Base-by-base conservation (phyloP, 2,797 vertebrate species). In the Catamblyrhynchus diadema region DNA sequence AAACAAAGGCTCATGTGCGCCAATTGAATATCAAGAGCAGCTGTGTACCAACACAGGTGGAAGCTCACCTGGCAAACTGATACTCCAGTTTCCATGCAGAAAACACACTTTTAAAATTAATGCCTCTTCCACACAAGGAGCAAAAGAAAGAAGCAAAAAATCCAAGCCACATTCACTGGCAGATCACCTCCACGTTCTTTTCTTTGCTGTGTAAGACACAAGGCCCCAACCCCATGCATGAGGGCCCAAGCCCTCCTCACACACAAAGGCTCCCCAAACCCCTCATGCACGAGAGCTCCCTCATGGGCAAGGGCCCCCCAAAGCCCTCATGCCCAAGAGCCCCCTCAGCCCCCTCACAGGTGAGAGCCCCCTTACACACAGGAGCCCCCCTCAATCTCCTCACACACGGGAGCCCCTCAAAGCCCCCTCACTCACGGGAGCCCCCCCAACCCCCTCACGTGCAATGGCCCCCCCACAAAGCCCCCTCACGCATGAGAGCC, bases 231-330 rank as follows among this genome's bases (percentile, higher is more conserved):
- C 10, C 9, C 14, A 13, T 1, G 27, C 7, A 8, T 10, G 30
- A 59, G 15, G 18, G 35, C 16, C 19, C n/a, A 35, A 44, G 10
- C 1, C 27, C 16, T 32, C 15, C 24, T 41, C 22, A 41, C 4
- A 2, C 5, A 12, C 1, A 4, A 66, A 25, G 17, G n/a, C 6
- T 24, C 30, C 32, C 12, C 32, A 54, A 54, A n/a, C 12, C 24
- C 14, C 18, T 50, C 16, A n/a, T 1, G 0, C 1, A 2, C 1
- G 3, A 66, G 18, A 24, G 24, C 8, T 18, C 53, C 21, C 53
- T 56, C 10, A 8, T 10, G 9, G 4, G 9, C 4, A 9, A 33
- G 32, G 20, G 14, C 32, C 32, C 51, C 53, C 19, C 51, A 53
- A 13, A 32, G 19, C 51, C 51, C 19, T 32, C 19, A 32, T 32